Base-by-base conservation (phyloP, 1,140 invertebrate genomes). In the Cyphomyrmex costatus region DNA sequence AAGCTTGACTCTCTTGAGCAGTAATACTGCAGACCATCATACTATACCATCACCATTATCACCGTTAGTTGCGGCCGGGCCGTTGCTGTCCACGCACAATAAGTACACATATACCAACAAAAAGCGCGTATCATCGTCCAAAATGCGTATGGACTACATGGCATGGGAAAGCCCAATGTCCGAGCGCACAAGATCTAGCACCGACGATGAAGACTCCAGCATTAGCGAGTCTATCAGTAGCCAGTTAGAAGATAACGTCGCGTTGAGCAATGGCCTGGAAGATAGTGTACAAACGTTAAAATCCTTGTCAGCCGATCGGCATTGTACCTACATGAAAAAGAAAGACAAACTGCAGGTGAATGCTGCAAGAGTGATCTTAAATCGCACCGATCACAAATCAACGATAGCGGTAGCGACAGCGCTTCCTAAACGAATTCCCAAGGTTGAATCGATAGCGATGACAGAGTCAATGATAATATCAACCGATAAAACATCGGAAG, bases 51-150 rank as follows among this genome's bases (percentile, higher is more conserved):
- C 94, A 14, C 94, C 95, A 0, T 87, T 95, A 0, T 95, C 94
- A 21, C 94, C 94, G 0, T 92, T 95, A n/a, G 92, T 92, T 6
- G 66, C 30, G 3, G 93, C 94, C 16, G 94, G 94, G 0, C 93
- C 95, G 12, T 85, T 95, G 3, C 76, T 95, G 0, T 92, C 94
- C n/a, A 94, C 93, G 86, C 93, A 95, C 91, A 95, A 42, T 42
- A 42, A 95, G 56, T 95, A 93, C 66, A 95, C 94, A 0, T 95
- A 95, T 61, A 61, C 93, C 2, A 95, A 95, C 65, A 95, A 95
- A 42, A 95, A 95, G n/a, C 93, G 93, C 1, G 63, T 90, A 2
- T 16, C 78, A 4, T 74, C 89, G 19, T 85, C 86, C 1, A 94
- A 94, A 53, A 86, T 94, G 5, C 77, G 90, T 2, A 89, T 92